Conservation (phyloP, 1,140 invertebrate genomes). For the Heliconius congener region DNA sequence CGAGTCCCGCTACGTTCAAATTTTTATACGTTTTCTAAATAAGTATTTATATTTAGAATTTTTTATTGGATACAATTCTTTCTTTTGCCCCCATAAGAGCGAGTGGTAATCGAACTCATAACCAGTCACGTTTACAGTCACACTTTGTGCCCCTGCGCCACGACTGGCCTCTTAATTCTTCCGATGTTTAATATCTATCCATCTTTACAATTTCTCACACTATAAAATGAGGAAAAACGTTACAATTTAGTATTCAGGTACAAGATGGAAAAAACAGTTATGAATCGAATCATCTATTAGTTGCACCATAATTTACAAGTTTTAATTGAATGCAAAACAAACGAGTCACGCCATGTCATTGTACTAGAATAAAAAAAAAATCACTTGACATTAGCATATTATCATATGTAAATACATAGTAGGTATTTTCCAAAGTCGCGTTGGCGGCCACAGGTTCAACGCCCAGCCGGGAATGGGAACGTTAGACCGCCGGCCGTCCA, state of each 20-base stretch:
- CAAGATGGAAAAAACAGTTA: too few species aligned
- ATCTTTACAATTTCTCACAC: neutral
- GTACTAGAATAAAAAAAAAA: neutral
- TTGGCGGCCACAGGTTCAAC: slow-evolving; percentile 28
- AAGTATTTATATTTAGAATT: too few species aligned
- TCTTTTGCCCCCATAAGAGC: too few species aligned
- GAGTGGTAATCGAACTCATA: neutral
- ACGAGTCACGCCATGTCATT: neutral
- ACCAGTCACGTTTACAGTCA: neutral
- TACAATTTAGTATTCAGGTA: too few species aligned
- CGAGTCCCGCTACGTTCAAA: too few species aligned
- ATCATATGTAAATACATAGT: neutral
- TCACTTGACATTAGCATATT: neutral
- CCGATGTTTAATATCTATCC: too few species aligned
- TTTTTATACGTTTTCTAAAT: too few species aligned
- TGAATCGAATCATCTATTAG: too few species aligned
- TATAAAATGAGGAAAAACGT: neutral
- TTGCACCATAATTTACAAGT: too few species aligned
- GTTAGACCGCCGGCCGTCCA: neutral
- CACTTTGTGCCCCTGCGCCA: neutral
- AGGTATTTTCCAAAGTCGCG: slow-evolving; percentile 3
- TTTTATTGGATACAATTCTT: too few species aligned
- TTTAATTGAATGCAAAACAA: too few species aligned
- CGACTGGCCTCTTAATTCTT: neutral
- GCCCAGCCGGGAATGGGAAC: slow-evolving; percentile 19